These are phyloP conservation scores for Seriola aureovittata DNA, from an alignment of 2,113 vertebrate genomes.

Conservation along the genomic window DNA sequence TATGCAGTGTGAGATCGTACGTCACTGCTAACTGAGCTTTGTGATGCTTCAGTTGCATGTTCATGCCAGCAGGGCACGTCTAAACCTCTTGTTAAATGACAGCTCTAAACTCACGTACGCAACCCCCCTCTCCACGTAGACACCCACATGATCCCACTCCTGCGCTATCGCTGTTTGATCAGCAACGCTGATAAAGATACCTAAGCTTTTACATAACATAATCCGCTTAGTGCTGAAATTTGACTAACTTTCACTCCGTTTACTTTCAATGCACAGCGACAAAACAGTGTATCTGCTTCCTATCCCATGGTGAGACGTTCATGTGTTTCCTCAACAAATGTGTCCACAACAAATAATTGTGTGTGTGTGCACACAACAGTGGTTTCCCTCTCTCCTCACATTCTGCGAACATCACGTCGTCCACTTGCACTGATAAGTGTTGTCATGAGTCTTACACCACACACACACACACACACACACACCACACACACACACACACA, in stretches of 20 bases:
- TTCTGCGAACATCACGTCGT: constrained; percentile 1
- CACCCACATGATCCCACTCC: constrained; percentile 52
- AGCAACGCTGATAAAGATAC: constrained; percentile 45
- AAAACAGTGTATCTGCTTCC: constrained; percentile 16
- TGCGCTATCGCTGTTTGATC: constrained; percentile 32
- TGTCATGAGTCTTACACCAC: constrained; percentile 6
- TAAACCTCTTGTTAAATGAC: constrained; percentile 11
- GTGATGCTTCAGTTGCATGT: background rate
- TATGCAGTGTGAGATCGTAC: background rate
- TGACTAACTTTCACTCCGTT: constrained; percentile 18
- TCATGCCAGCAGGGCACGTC: background rate
- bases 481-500: background rate
- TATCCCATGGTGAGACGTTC: background rate
- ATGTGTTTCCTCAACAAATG: constrained; percentile 30
- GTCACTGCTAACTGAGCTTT: background rate
- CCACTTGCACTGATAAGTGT: background rate
- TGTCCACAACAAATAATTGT: background rate
- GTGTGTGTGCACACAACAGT: background rate
- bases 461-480: too few relatives aligned
- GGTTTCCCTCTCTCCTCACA: constrained; percentile 9
- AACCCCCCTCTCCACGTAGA: constrained; percentile 48
- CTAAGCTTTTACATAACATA: constrained; percentile 11
- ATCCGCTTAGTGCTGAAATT: constrained; percentile 29
- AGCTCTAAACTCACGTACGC: constrained; percentile 3
- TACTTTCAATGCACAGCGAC: constrained; percentile 8